These are phyloP conservation scores for Amphimedon queenslandica DNA, from an alignment of 37 sponge, comb jelly and placozoan genomes.

Conservation along the genomic window DNA sequence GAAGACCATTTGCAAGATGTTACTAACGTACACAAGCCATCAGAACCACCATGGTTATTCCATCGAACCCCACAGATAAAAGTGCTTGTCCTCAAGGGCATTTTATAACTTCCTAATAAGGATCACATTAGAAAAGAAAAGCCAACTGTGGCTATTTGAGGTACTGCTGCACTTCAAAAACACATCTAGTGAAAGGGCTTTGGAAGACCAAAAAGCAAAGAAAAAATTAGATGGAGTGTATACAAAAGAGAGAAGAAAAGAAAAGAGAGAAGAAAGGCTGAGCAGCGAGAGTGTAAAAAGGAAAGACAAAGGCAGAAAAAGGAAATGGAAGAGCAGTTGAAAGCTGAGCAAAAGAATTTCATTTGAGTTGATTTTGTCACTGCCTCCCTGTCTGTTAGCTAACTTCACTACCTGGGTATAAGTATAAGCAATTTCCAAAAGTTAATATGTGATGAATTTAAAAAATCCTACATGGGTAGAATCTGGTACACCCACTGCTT, in stretches of 20 bases:
- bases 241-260: too few species aligned
- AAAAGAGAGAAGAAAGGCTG: not conserved
- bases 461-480: too few species aligned
- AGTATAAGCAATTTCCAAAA: too few species aligned
- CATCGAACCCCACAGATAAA: not conserved
- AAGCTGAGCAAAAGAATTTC: too few species aligned
- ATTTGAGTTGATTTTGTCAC: too few species aligned
- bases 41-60: not conserved
- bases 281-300: not conserved
- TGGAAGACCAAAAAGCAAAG: not conserved
- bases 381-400: too few species aligned
- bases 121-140: not conserved
- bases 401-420: too few species aligned
- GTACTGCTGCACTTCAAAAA: not conserved
- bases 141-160: not conserved
- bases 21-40: not conserved
- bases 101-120: not conserved
- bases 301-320: not conserved
- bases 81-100: not conserved
- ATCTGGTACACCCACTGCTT: too few species aligned
- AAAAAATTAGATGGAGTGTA: too few species aligned
- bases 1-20: too few species aligned
- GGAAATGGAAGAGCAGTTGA: not conserved
- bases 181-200: not conserved
- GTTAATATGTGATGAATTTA: too few species aligned